Percentiles rank a stretch among this genome's conserved stretches.
Evolutionary conservation across 2,113 vertebrate genomes (phyloP).

Genomic region (Lichenostomus cassidix): DNA sequence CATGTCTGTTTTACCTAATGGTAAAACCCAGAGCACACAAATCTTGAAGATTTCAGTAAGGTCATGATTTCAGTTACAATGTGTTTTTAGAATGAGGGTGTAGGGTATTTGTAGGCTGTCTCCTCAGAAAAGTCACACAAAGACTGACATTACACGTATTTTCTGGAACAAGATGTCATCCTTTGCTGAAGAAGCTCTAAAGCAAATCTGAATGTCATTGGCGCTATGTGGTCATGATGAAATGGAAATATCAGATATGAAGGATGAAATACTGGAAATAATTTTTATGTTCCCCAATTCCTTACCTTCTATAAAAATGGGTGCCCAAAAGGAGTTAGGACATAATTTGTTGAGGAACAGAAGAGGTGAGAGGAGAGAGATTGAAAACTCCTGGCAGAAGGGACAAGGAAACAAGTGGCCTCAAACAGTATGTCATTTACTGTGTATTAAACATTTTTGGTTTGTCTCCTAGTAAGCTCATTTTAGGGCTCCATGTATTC

Average conservation of each 20-base stretch:
- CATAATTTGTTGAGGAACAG: background rate
- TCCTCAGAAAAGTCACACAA: background rate
- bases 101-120: rapidly evolving
- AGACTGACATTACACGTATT: background rate
- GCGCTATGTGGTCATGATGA: background rate
- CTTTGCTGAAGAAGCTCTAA: background rate
- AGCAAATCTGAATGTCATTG: background rate
- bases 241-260: background rate
- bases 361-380: background rate
- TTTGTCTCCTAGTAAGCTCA: background rate
- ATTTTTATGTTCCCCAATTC: background rate
- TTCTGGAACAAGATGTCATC: background rate
- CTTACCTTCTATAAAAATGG: background rate
- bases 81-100: background rate
- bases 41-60: background rate
- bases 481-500: background rate
- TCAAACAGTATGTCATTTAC: background rate
- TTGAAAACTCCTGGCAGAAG: background rate
- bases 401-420: background rate
- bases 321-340: background rate
- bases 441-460: background rate
- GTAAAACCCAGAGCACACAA: background rate
- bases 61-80: background rate
- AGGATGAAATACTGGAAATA: background rate
- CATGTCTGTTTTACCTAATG: background rate